Conservation (phyloP, 2,888 invertebrate species). For the Fragum whitleyi region DNA sequence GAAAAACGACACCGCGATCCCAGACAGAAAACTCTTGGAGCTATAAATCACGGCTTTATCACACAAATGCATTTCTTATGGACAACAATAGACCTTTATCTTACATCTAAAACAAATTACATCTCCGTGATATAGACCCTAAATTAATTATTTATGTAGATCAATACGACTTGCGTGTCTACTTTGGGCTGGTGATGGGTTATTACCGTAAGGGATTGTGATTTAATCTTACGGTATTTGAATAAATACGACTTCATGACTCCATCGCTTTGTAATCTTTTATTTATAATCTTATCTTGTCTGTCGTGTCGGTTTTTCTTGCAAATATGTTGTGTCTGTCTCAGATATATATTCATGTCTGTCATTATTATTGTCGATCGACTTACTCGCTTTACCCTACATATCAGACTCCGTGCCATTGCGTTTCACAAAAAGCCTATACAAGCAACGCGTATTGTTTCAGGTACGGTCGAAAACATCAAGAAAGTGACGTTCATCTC, state of each 20-base stretch:
- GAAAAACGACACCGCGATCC: background rate
- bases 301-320: background rate
- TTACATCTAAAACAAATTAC: slow-evolving; percentile 25
- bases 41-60: slow-evolving; percentile 1
- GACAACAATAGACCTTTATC: slow-evolving; percentile 6
- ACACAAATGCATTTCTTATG: slow-evolving; percentile 13
- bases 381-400: too few relatives aligned
- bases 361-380: too few relatives aligned
- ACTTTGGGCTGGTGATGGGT: background rate
- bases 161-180: slow-evolving; percentile 4
- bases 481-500: too few relatives aligned
- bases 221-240: background rate
- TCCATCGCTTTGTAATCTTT: background rate
- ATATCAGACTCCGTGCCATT: too few relatives aligned
- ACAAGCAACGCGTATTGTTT: too few relatives aligned
- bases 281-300: slow-evolving; percentile 1
- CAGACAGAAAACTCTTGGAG: background rate
- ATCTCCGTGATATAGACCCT: slow-evolving; percentile 3
- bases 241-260: background rate
- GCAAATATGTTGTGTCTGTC: too few relatives aligned
- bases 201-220: background rate
- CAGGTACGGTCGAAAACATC: too few relatives aligned
- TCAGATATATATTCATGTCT: too few relatives aligned
- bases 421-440: too few relatives aligned
- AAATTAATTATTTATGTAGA: slow-evolving; percentile 27